Base-by-base conservation (phyloP, 92 coral and sea anemone species). In the Porites rus region DNA sequence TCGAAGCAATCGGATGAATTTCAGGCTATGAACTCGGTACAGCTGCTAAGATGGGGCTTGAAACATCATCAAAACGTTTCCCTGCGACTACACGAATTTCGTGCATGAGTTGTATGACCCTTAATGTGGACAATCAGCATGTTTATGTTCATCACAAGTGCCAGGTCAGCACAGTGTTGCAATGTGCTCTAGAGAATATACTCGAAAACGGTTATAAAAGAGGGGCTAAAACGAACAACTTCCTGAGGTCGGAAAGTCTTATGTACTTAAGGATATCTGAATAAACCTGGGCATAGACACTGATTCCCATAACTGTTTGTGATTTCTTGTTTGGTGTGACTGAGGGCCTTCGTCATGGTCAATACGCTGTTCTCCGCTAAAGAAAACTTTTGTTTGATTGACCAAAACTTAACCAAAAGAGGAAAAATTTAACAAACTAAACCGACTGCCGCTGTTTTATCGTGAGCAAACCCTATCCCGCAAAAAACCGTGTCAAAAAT, bases 41-140 rank as follows among this genome's bases (percentile, higher is more conserved):
- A 69, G n/a, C 66, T 79, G 19, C 43, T 76, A 13, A 72, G 83
- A 71, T 77, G 78, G 88, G 83, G 63, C 22, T 67, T 83, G 69
- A 88, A 91, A 66, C 50, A 75, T 11, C 74, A 56, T 52, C 51
- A 69, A 11, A 88, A 81, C 65, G 13, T 63, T 75, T 61, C 18
- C 51, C 12, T 81, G 81, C 75, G 75, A 71, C 50, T 28, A 69
- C 38, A 69, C 82, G 51, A 90, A 65, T 70, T 64, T 38, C 46
- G 6, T 38, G 76, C 60, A 74, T 76, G 25, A 91, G 91, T 79
- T 91, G 93, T 59, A 87, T 86, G 91, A 86, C 93, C 11, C 87
- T 65, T 63, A 86, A 86, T 74, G 86, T 86, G 6, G 90, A 86
- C 43, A 90, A 86, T 51, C 66, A 72, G 2, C 16, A 12, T 8